phyloP scores from a whole-genome alignment of 37 sponge, comb jelly and placozoan genomes.

The Spongia lamella region DNA sequence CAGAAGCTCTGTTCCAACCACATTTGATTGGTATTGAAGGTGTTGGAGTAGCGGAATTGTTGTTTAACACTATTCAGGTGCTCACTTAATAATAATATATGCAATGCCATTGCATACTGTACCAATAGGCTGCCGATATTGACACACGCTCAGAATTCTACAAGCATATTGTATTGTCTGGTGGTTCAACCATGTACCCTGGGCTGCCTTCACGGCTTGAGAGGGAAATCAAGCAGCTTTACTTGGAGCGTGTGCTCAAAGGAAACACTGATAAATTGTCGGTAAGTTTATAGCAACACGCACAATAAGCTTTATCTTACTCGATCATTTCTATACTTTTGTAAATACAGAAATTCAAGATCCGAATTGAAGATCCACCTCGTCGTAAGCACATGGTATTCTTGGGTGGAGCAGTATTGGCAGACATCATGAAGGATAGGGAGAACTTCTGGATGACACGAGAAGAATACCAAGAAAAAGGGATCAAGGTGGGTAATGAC shows the following conservation, averaged over 20 bases:
- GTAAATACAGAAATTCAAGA: conserved; percentile 95
- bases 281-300: conserved; percentile 55
- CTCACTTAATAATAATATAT: neutral
- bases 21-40: conserved; percentile 96
- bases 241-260: conserved; percentile 94
- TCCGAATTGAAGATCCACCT: conserved; percentile 99
- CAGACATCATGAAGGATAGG: conserved; percentile 97
- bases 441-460: conserved; percentile 98
- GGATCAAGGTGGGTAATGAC: conserved; percentile 94
- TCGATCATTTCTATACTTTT: neutral
- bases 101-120: no score
- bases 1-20: conserved; percentile 98
- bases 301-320: neutral
- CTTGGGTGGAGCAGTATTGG: conserved; percentile 97
- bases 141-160: conserved; percentile 96
- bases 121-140: conserved; percentile 91
- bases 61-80: conserved; percentile 93
- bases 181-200: conserved; percentile 99
- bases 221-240: conserved; percentile 98
- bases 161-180: conserved; percentile 98
- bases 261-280: conserved; percentile 88
- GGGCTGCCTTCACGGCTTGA: conserved; percentile 97
- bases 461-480: conserved; percentile 96
- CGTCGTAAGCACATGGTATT: conserved; percentile 99
- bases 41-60: conserved; percentile 93